These are phyloP conservation scores for Poecilia wingei DNA, from an alignment of 2,797 vertebrate genomes.

Conservation along the genomic window DNA sequence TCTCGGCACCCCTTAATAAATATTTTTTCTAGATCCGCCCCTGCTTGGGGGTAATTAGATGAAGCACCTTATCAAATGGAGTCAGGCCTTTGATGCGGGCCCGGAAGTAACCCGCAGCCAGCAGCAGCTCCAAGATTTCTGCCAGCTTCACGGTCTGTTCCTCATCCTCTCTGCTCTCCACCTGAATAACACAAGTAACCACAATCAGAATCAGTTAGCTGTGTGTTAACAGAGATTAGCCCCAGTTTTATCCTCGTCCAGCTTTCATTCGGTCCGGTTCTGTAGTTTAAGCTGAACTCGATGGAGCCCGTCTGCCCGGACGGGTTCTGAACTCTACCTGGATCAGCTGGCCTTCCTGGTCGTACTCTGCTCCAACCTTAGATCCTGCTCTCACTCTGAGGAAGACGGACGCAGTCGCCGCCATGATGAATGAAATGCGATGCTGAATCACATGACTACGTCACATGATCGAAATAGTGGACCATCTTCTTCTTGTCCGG, in stretches of 20 bases:
- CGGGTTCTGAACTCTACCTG: constrained; percentile 64
- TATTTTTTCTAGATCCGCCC: too few relatives aligned
- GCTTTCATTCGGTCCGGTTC: background rate
- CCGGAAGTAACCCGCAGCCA: constrained; percentile 96
- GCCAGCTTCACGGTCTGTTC: constrained; percentile 92
- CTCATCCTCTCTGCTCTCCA: constrained; percentile 96
- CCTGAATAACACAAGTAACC: constrained; percentile 74
- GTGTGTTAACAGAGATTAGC: background rate
- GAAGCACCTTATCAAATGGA: constrained; percentile 91
- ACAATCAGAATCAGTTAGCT: background rate
- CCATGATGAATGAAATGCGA: constrained; percentile 57
- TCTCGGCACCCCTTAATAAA: too few relatives aligned
- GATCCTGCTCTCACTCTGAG: constrained; percentile 80
- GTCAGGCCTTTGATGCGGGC: constrained; percentile 96
- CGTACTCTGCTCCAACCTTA: constrained; percentile 80
- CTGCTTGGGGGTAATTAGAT: background rate
- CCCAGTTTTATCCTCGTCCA: background rate
- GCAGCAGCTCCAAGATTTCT: constrained; percentile 94
- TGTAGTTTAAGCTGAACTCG: background rate
- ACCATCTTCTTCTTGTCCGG: background rate
- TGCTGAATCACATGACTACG: constrained; percentile 64
- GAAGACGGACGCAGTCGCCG: constrained; percentile 79
- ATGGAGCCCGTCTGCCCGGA: background rate
- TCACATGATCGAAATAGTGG: background rate
- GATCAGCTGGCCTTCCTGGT: constrained; percentile 83